These are phyloP conservation scores for Neodiprion lecontei DNA, from an alignment of 1,140 invertebrate species.

Conservation along the genomic window DNA sequence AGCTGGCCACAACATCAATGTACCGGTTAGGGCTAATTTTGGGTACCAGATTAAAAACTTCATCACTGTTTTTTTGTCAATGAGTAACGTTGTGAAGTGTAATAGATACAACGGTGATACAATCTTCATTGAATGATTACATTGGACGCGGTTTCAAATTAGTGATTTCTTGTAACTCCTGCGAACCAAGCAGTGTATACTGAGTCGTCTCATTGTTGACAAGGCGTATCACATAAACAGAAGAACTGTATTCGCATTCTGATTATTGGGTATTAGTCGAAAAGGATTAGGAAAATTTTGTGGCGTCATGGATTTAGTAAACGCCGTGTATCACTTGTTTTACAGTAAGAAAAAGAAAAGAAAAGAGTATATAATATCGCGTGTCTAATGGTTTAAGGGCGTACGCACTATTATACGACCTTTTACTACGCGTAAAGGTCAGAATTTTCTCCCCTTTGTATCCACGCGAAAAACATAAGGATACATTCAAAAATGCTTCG, in stretches of 20 bases:
- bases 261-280: conserved; percentile 7
- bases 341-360: neutral
- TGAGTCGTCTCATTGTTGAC: conserved; percentile 17
- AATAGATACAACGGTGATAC: neutral
- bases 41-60: neutral
- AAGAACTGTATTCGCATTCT: conserved; percentile 11
- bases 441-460: too few species aligned
- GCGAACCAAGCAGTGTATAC: neutral
- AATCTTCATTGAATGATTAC: neutral
- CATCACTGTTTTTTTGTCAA: neutral
- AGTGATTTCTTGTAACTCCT: neutral
- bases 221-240: conserved; percentile 18
- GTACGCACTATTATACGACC: too few species aligned
- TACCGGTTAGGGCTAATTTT: neutral
- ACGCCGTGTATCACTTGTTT: neutral
- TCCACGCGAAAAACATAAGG: too few species aligned
- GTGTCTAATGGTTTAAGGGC: too few species aligned
- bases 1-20: neutral
- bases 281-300: conserved; percentile 9
- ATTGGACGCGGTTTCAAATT: neutral
- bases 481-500: too few species aligned
- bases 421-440: too few species aligned
- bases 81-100: neutral
- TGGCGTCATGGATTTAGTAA: neutral
- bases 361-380: too few species aligned